Base-by-base conservation (phyloP, 2,113 vertebrate genomes). In the Steatornis caripensis region DNA sequence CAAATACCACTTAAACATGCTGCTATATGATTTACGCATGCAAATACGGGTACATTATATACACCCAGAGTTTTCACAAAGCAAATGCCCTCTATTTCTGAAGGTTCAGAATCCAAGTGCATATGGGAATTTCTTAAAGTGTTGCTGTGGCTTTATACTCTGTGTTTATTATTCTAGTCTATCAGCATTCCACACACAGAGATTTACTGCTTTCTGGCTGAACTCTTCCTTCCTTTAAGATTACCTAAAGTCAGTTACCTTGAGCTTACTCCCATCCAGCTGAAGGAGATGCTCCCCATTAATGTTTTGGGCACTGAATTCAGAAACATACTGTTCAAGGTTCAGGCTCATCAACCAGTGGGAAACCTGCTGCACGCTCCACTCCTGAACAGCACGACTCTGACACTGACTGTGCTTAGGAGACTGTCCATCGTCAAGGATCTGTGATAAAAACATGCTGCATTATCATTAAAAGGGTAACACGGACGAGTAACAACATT, bases 241-340 rank as follows among this genome's bases (percentile, higher is more conserved):
- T 34, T 14, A 85, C 29, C n/a, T 51, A 11, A 71, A 49, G 49
- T n/a, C 49, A 74, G 71, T 98, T 97, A 99, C 99, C 99, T 99
- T 99, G 46, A 99, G 99, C 89, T 98, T 98, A 61, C 96, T 92
- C 76, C 99, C 99, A 91, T 99, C 99, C 97, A 99, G 97, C 91
- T 98, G 99, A 75, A 99, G 98, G 81, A 99, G 98, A 81, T 98
- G 98, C 58, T 99, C 98, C 95, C 99, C 99, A 17, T 99, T 98
- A 91, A 99, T 96, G 91, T 98, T 99, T 91, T 99, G 99, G 98
- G 99, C 98, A 95, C 98, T 99, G 98, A 99, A 99, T 98, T 99
- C 98, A 43, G 99, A 97, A 92, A 99, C 98, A 65, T 99, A 98
- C 55, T 99, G 99, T 80, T 99, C 99, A 96, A 99, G 97, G 97